Base-by-base conservation (phyloP, 1,140 invertebrate species). In the Procambarus clarkii region DNA sequence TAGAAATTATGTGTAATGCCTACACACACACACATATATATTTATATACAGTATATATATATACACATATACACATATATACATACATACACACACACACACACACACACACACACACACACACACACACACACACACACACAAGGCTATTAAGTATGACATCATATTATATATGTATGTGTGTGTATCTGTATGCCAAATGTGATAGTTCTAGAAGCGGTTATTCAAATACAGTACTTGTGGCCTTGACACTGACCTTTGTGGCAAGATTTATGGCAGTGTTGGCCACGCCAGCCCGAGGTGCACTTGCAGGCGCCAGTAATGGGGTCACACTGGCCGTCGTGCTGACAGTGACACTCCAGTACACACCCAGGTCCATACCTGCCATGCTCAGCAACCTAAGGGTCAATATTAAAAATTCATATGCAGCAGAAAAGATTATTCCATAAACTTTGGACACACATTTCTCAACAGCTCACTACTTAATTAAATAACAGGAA, bases 341-440 rank as follows among this genome's bases (percentile, higher is more conserved):
- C 96, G 94, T 98, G 97, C 90, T 96, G 93, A 95, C 99, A 99
- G 2, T 96, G 96, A 94, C 98, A 99, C 74, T 97, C 96, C 24
- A 96, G 96, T 91, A 97, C 96, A 93, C 98, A 99, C 91, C 96
- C 94, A 50, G 95, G 94, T 79, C 97, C 97, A 96, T 97, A 98
- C 93, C 95, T 95, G 18, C 96, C 96, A 3, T 94, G 80, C 34
- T 97, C 96, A n/a, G 94, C 97, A 98, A 92, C 96, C 97, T 97
- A 93, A 48, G 94, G 93, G 92, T 97, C 45, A 86, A 24, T 5
- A 74, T 11, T 58, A 13, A 2, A 81, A n/a, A 44, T 45, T 69
- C 13, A n/a, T 18, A 69, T 21, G 21, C 18, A 5, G 5, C 15
- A 69, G 18, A 69, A 69, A 4, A 5, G 13, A 69, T 18, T 11